Conservation (phyloP, 2,797 vertebrate genomes). For the Aldrovandia affinis region DNA sequence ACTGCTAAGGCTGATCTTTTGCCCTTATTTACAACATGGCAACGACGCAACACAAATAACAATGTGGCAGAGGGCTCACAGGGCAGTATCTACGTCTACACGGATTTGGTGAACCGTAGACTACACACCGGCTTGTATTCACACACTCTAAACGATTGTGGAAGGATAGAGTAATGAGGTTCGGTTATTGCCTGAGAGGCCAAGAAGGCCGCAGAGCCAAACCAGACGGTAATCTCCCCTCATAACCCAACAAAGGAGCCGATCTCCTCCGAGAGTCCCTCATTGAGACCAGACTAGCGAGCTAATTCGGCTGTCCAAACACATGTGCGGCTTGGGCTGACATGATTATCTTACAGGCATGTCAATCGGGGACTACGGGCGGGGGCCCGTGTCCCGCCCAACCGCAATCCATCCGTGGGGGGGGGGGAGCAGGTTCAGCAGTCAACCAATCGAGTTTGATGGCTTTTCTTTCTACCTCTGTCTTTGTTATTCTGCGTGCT, state of each 20-base stretch:
- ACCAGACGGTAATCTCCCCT: conserved; percentile 43
- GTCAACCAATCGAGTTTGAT: not conserved
- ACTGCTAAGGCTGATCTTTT: not conserved
- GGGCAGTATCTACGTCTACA: not conserved
- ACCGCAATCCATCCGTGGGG: not conserved
- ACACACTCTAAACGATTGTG: not conserved
- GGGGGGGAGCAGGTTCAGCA: not conserved
- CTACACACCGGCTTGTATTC: not conserved
- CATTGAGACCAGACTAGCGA: conserved; percentile 17
- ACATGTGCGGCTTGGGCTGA: conserved; percentile 26
- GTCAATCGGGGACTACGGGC: not conserved
- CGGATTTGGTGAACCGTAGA: not conserved
- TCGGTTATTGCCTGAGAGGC: conserved; percentile 34
- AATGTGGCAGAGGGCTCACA: not conserved
- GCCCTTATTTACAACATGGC: not conserved
- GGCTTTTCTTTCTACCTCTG: not conserved
- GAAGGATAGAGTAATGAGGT: not conserved
- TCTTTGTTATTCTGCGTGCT: not conserved
- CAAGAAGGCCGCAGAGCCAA: conserved; percentile 44
- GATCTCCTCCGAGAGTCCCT: conserved; percentile 44
- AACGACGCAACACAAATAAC: not conserved
- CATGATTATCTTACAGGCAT: not conserved
- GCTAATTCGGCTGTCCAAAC: conserved; percentile 39
- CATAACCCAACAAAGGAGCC: conserved; percentile 43
- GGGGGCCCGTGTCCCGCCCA: conserved; percentile 18